A percentile compares a stretch with the other conserved stretches of the same genome.
These are phyloP conservation scores for Entosphenus tridentatus DNA, from an alignment of 2,113 vertebrate species.

Conservation along the genomic window DNA sequence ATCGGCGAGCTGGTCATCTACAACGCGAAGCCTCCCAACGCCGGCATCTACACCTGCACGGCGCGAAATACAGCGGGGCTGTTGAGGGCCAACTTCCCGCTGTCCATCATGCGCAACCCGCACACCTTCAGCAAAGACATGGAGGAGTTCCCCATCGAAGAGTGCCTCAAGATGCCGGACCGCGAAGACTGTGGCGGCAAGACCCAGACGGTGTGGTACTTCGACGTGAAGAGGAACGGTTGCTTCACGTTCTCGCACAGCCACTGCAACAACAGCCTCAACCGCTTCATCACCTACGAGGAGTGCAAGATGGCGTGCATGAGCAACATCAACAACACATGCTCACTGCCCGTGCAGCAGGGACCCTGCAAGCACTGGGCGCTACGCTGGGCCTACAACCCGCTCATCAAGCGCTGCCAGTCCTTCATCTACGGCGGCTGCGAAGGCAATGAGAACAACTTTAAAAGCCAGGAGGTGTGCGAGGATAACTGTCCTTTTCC, in stretches of 20 bases:
- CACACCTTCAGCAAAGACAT: conserved; percentile 15
- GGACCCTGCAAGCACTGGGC: conserved; percentile 72
- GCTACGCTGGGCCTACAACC: conserved; percentile 72
- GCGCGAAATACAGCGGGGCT: conserved; percentile 46
- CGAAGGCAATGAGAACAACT: conserved; percentile 82
- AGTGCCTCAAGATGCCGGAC: conserved; percentile 47
- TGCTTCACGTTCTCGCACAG: conserved; percentile 58
- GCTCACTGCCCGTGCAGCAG: conserved; percentile 50
- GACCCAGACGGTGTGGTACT: conserved; percentile 52
- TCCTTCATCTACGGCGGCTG: conserved; percentile 80
- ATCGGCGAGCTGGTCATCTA: conserved; percentile 83
- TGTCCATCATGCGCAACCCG: conserved; percentile 38
- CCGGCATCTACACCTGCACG: conserved; percentile 58
- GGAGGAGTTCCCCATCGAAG: conserved; percentile 30
- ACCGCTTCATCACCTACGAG: conserved; percentile 49
- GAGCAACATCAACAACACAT: conserved; percentile 40
- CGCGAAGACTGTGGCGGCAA: conserved; percentile 47
- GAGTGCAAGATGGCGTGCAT: conserved; percentile 62
- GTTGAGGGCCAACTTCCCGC: conserved; percentile 36
- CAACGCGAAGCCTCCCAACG: conserved; percentile 45
- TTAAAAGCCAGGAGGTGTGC: conserved; percentile 61
- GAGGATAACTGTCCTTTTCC: conserved; percentile 74
- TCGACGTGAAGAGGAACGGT: conserved; percentile 56
- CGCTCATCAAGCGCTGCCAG: conserved; percentile 43
- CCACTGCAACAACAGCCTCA: conserved; percentile 41